These are phyloP conservation scores for Caenorhabditis angaria DNA, from an alignment of 2,888 invertebrate genomes.

Conservation along the genomic window DNA sequence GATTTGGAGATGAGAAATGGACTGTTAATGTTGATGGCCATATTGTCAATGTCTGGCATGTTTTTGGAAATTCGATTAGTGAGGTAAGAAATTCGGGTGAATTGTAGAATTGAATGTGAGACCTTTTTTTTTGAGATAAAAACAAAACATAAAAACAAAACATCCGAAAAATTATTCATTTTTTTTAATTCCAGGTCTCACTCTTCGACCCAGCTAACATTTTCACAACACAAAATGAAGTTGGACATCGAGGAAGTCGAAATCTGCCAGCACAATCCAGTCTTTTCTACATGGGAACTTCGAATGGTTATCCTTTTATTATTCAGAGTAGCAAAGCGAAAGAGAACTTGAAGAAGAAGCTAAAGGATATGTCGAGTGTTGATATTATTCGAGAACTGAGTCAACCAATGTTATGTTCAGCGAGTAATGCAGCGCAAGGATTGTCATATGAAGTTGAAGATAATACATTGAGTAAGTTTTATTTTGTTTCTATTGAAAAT, in stretches of 20 bases:
- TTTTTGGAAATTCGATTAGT: slow-evolving; percentile 22
- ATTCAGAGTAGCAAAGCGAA: slow-evolving; percentile 40
- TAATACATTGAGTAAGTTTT: slow-evolving; percentile 25
- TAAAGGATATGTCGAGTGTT: slow-evolving; percentile 14
- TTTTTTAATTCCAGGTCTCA: slow-evolving; percentile 49
- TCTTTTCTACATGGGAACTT: slow-evolving; percentile 36
- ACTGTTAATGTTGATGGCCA: slow-evolving; percentile 45
- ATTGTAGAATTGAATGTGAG: slow-evolving; percentile 2
- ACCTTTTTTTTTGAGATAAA: background rate
- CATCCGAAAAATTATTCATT: background rate
- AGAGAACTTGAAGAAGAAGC: slow-evolving; percentile 26
- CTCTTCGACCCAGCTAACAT: slow-evolving; percentile 55
- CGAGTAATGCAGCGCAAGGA: slow-evolving; percentile 10
- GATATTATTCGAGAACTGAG: slow-evolving; percentile 10
- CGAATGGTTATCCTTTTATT: slow-evolving; percentile 30
- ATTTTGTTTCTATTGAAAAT: background rate
- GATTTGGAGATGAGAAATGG: slow-evolving; percentile 43
- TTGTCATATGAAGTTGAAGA: slow-evolving; percentile 27
- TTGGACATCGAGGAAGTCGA: slow-evolving; percentile 19
- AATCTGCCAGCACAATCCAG: slow-evolving; percentile 25
- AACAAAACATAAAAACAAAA: too few relatives aligned
- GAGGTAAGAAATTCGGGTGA: too few relatives aligned
- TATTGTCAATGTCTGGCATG: slow-evolving; percentile 53
- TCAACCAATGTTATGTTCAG: slow-evolving; percentile 20
- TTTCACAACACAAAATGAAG: slow-evolving; percentile 37